Percentiles rank a stretch among this genome's conserved stretches.
Conservation (phyloP, 2,888 invertebrate genomes). For the Gibbula magus region DNA sequence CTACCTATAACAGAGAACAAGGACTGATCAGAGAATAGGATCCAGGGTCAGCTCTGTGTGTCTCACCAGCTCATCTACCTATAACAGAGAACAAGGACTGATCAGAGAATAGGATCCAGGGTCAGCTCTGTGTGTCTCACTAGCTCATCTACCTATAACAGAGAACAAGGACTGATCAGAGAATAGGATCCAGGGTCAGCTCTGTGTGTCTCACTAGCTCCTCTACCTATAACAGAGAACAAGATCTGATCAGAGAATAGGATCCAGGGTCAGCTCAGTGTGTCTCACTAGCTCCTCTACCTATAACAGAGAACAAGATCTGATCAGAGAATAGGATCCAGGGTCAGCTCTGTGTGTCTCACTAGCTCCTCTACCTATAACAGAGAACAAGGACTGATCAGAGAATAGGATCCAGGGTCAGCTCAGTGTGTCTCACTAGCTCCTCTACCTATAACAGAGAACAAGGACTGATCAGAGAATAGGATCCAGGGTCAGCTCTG, state of each 20-base stretch:
- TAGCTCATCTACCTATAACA: constrained; percentile 63
- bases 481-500: constrained; percentile 69
- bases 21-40: constrained; percentile 37
- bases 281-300: constrained; percentile 66
- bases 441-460: constrained; percentile 58
- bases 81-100: too few relatives aligned
- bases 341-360: constrained; percentile 63
- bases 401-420: constrained; percentile 69
- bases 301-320: constrained; percentile 37
- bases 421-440: constrained; percentile 67
- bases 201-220: constrained; percentile 68
- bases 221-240: constrained; percentile 53
- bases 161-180: too few relatives aligned
- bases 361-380: constrained; percentile 67
- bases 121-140: constrained; percentile 67
- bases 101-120: constrained; percentile 63
- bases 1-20: constrained; percentile 50
- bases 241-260: constrained; percentile 25
- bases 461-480: too few relatives aligned
- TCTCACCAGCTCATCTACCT: constrained; percentile 67
- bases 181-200: constrained; percentile 67
- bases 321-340: constrained; percentile 63
- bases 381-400: too few relatives aligned
- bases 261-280: constrained; percentile 68
- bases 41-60: constrained; percentile 70